phyloP scores from a whole-genome alignment of 64 coral and sea anemone species.

The Astreopora myriophthalma region DNA sequence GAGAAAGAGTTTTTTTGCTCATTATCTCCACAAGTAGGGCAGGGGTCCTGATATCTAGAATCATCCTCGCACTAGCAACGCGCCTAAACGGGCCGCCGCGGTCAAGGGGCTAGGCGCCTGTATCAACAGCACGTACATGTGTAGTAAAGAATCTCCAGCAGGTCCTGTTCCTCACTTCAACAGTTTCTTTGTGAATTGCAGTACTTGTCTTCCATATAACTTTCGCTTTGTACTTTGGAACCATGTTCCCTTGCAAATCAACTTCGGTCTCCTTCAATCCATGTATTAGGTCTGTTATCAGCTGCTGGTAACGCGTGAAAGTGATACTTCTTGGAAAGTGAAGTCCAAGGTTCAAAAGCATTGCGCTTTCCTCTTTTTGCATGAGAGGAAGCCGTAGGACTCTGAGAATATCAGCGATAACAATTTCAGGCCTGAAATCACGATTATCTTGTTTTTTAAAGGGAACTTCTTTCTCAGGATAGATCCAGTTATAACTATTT shows the following conservation, averaged over 20 bases:
- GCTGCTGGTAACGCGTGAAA: slow-evolving; percentile 66
- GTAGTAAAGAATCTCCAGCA: slow-evolving; percentile 71
- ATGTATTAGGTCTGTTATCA: slow-evolving; percentile 58
- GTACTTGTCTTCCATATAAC: slow-evolving; percentile 89
- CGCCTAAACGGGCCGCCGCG: no score
- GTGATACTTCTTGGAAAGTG: slow-evolving; percentile 47
- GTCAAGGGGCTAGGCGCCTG: no score
- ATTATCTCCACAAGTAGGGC: no score
- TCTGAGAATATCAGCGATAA: slow-evolving; percentile 12
- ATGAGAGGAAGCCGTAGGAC: slow-evolving; percentile 22
- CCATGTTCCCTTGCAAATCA: neutral
- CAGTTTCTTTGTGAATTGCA: slow-evolving; percentile 63
- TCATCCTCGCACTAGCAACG: no score
- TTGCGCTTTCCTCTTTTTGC: neutral
- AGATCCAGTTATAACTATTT: slow-evolving; percentile 58
- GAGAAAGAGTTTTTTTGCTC: no score
- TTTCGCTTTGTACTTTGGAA: slow-evolving; percentile 28
- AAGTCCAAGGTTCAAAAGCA: slow-evolving; percentile 75
- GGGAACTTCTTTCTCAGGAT: neutral
- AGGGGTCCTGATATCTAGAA: no score
- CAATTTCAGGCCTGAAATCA: slow-evolving; percentile 48
- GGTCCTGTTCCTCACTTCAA: neutral
- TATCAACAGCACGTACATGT: slow-evolving; percentile 76
- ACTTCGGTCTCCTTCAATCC: slow-evolving; percentile 23
- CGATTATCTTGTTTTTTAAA: slow-evolving; percentile 10